Evolutionary conservation across 2,113 vertebrate species (phyloP).

Genomic region (Bucco capensis): DNA sequence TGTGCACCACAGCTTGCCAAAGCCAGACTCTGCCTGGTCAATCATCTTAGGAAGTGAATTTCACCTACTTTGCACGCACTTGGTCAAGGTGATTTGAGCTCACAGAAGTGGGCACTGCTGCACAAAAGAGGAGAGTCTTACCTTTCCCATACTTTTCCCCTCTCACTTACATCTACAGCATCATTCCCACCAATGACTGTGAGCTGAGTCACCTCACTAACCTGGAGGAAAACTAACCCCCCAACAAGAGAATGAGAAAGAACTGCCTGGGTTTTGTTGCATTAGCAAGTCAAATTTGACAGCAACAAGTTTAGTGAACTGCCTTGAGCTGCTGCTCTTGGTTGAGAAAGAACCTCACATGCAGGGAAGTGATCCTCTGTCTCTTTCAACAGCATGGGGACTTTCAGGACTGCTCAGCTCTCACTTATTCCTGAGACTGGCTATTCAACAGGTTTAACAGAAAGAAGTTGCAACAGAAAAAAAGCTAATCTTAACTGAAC

Average conservation of each 20-base stretch:
- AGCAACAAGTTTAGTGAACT: not conserved
- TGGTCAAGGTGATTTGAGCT: not conserved
- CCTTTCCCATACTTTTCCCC: not conserved
- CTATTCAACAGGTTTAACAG: not conserved
- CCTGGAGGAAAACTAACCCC: not conserved
- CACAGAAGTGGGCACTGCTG: not conserved
- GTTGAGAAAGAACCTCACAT: not conserved
- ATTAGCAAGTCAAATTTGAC: not conserved
- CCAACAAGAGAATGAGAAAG: not conserved
- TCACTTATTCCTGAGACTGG: not conserved
- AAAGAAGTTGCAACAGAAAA: not conserved
- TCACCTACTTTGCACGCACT: not conserved
- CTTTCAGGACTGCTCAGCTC: not conserved
- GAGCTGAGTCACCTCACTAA: not conserved
- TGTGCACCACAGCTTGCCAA: constrained; percentile 4
- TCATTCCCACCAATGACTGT: not conserved
- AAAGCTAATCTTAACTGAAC: not conserved
- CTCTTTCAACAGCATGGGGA: not conserved
- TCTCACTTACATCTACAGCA: not conserved
- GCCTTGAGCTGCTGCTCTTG: not conserved
- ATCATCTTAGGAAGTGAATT: not conserved
- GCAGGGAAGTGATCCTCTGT: not conserved
- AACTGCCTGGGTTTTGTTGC: not conserved
- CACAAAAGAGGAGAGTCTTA: not conserved
- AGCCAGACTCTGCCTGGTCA: not conserved